A percentile compares a stretch with the other conserved stretches of the same genome.
These are phyloP conservation scores for Dasypus novemcinctus DNA, from an alignment of 2,113 vertebrate genomes.

Conservation along the genomic window DNA sequence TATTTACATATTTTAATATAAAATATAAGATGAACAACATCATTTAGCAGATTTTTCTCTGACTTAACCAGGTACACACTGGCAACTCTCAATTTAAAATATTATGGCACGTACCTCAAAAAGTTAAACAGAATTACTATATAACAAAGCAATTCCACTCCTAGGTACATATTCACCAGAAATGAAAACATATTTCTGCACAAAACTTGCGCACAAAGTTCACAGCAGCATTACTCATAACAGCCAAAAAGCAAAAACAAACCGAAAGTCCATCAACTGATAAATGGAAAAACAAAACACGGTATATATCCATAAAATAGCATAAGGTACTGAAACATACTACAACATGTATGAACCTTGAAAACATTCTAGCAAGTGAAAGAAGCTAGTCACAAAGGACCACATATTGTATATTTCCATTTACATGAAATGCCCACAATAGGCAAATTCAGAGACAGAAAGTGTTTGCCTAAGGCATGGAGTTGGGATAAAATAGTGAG, in stretches of 20 bases:
- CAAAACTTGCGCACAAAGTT: no score
- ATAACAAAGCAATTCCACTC: neutral
- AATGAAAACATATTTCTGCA: no score
- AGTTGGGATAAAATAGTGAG: neutral
- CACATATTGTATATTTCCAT: no score
- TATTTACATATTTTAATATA: neutral
- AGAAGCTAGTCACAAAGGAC: neutral
- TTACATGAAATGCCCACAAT: no score
- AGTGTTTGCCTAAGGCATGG: neutral
- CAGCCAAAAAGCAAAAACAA: no score
- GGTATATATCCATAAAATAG: neutral
- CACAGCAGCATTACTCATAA: no score
- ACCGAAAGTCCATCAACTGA: no score
- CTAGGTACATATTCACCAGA: no score
- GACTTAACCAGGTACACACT: neutral
- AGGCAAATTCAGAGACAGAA: neutral
- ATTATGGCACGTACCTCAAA: neutral
- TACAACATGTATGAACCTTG: neutral
- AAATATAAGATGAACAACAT: neutral
- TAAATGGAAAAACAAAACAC: no score
- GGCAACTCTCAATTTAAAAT: conserved; percentile 5
- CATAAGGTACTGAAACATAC: neutral
- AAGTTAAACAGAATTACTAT: neutral
- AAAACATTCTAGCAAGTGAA: neutral
- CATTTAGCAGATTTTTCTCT: neutral